Evolutionary conservation across 2,113 vertebrate species (phyloP).

Genomic region (Vimba vimba): DNA sequence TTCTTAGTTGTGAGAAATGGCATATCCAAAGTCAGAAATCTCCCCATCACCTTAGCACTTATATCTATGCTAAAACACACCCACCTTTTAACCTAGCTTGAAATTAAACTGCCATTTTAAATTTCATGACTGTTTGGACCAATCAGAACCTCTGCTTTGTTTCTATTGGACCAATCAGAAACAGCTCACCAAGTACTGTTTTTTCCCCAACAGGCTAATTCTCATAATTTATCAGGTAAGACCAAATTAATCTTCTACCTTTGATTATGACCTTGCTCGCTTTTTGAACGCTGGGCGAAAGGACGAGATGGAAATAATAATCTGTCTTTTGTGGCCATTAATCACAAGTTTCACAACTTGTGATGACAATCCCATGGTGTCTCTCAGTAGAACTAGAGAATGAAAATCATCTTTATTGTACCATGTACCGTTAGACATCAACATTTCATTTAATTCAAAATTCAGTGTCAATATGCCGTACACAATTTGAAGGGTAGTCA

Average conservation of each 20-base stretch:
- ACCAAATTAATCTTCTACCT: conserved; percentile 69
- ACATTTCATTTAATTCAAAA: neutral
- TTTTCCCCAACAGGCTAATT: conserved; percentile 73
- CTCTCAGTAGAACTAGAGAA: neutral
- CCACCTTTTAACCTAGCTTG: neutral
- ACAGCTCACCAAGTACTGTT: conserved; percentile 65
- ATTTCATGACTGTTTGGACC: conserved; percentile 54
- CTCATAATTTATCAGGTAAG: conserved; percentile 74
- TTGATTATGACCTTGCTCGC: conserved; percentile 66
- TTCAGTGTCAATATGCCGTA: too few species aligned
- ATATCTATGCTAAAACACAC: conserved; percentile 5
- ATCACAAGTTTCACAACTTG: conserved; percentile 47
- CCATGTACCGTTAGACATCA: neutral
- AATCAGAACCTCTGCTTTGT: conserved; percentile 48
- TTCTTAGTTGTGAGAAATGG: neutral
- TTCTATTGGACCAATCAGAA: conserved; percentile 40
- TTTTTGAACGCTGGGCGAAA: conserved; percentile 56
- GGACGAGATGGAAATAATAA: conserved; percentile 55
- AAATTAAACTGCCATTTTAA: conserved; percentile 47
- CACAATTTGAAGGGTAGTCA: too few species aligned
- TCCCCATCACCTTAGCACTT: neutral
- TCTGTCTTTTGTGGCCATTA: conserved; percentile 50
- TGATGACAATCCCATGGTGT: neutral
- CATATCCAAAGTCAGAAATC: neutral
- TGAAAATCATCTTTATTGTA: neutral